Percentiles rank a stretch among this genome's conserved stretches.
Conservation (phyloP, 2,888 invertebrate genomes). For the Exocentrus adspersus region DNA sequence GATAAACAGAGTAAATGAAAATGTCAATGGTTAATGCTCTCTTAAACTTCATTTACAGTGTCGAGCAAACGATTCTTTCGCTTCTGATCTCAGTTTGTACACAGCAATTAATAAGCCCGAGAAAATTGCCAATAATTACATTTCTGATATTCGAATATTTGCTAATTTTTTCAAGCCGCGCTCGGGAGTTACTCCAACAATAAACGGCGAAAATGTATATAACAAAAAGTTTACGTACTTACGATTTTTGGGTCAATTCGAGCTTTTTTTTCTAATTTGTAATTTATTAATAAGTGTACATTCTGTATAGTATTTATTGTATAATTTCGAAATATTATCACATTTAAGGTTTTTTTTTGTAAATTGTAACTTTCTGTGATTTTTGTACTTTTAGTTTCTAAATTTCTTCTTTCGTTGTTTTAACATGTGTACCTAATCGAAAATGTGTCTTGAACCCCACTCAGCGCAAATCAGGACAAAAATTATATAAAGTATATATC, state of each 20-base stretch:
- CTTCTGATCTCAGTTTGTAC: conserved; percentile 60
- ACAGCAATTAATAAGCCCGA: conserved; percentile 44
- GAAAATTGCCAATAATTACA: background rate
- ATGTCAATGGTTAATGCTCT: conserved; percentile 55
- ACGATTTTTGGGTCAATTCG: conserved; percentile 47
- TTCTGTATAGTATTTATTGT: conserved; percentile 63
- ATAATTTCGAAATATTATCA: conserved; percentile 55
- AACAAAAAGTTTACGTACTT: conserved; percentile 49
- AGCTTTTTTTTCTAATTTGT: conserved; percentile 48
- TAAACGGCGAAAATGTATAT: conserved; percentile 43
- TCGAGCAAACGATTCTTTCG: conserved; percentile 42
- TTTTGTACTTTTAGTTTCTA: conserved; percentile 54
- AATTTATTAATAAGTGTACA: conserved; percentile 58
- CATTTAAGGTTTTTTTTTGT: conserved; percentile 49
- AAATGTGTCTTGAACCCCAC: conserved; percentile 58
- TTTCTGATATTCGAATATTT: background rate
- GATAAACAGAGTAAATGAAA: conserved; percentile 49
- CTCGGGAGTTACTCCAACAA: background rate
- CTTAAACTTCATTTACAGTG: conserved; percentile 45
- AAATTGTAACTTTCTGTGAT: conserved; percentile 61
- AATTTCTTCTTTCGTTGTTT: conserved; percentile 55
- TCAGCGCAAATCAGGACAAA: conserved; percentile 58
- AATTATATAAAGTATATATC: conserved; percentile 40
- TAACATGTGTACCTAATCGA: conserved; percentile 59
- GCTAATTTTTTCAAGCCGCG: background rate